These are phyloP conservation scores for Macrotus californicus DNA, from an alignment of 2,113 vertebrate genomes.

Conservation along the genomic window DNA sequence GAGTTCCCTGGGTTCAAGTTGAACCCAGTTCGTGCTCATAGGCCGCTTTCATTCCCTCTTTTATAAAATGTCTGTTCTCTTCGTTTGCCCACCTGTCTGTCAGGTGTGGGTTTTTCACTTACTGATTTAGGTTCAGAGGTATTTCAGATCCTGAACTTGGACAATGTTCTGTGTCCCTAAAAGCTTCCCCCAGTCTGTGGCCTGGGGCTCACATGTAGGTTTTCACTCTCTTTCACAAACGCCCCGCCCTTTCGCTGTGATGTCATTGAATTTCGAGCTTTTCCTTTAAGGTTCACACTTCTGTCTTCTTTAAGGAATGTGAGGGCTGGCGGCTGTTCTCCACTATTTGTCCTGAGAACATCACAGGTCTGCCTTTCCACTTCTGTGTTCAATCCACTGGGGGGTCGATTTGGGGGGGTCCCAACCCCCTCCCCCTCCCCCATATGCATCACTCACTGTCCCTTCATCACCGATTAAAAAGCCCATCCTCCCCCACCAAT, in stretches of 20 bases:
- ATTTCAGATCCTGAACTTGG: neutral
- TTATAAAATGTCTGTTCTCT: neutral
- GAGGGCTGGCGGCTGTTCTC: neutral
- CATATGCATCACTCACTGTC: neutral
- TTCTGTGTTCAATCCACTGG: neutral
- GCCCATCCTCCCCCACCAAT: neutral
- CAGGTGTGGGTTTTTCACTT: neutral
- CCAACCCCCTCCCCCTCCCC: neutral
- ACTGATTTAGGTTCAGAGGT: neutral
- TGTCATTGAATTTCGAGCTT: neutral
- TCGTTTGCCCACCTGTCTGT: neutral
- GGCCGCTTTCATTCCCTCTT: neutral
- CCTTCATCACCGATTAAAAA: neutral
- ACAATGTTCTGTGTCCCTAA: neutral
- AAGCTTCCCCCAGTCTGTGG: neutral
- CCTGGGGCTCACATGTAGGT: neutral
- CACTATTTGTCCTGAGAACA: neutral
- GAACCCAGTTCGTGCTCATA: neutral
- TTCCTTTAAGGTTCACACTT: neutral
- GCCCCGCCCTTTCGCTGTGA: neutral
- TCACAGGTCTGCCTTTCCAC: neutral
- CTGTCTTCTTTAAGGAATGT: neutral
- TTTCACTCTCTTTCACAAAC: neutral
- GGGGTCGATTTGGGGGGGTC: neutral
- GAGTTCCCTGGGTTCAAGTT: neutral